These are phyloP conservation scores for Parazoanthus swiftii DNA, from an alignment of 92 coral and sea anemone species.

Conservation along the genomic window DNA sequence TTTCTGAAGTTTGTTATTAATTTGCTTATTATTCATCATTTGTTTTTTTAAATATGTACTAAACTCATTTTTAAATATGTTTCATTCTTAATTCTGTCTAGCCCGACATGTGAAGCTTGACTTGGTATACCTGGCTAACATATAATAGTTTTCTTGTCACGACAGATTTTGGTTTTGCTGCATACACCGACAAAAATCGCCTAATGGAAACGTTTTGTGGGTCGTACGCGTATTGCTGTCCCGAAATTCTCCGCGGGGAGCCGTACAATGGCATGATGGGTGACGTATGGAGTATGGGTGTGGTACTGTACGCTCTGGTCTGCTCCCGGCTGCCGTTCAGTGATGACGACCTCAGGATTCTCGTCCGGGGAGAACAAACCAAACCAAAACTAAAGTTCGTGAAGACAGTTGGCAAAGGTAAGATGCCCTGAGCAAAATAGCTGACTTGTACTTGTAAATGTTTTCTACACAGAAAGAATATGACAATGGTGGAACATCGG, in stretches of 20 bases:
- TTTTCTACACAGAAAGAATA: not conserved
- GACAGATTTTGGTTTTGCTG: slow-evolving; percentile 81
- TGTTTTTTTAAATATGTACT: too few relatives aligned
- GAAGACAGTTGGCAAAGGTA: slow-evolving; percentile 76
- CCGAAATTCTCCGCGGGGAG: slow-evolving; percentile 80
- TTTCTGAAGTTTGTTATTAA: too few relatives aligned
- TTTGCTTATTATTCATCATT: too few relatives aligned
- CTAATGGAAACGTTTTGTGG: slow-evolving; percentile 76
- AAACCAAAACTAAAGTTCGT: slow-evolving; percentile 75
- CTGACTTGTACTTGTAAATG: not conserved
- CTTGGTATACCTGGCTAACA: not conserved
- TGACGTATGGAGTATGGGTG: slow-evolving; percentile 96
- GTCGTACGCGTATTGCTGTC: slow-evolving; percentile 82
- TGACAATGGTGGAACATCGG: too few relatives aligned
- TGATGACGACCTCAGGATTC: slow-evolving; percentile 61
- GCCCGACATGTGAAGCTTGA: too few relatives aligned
- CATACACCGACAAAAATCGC: slow-evolving; percentile 61
- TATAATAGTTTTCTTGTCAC: not conserved
- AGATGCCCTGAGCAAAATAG: not conserved
- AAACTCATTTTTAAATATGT: too few relatives aligned
- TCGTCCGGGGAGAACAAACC: slow-evolving; percentile 42
- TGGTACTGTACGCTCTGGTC: slow-evolving; percentile 75
- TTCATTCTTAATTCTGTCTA: not conserved
- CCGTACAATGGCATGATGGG: slow-evolving; percentile 71
- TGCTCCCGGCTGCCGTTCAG: slow-evolving; percentile 76